Conservation (phyloP, 2,113 vertebrate species). For the Bettongia penicillata region DNA sequence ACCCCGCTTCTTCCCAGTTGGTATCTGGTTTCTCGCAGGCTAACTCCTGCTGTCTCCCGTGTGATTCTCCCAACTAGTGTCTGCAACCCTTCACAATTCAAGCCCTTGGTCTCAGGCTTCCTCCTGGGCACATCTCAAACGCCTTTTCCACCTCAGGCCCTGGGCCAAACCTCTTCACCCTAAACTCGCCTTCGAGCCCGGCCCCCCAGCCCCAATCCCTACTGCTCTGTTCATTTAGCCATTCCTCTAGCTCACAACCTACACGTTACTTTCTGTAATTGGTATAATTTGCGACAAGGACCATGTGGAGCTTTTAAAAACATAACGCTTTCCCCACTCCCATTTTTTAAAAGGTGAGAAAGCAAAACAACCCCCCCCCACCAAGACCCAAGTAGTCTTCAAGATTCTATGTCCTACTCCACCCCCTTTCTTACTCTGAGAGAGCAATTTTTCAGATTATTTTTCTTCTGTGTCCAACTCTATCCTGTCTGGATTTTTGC, state of each 20-base stretch:
- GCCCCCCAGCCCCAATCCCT: constrained; percentile 15
- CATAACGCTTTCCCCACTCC: constrained; percentile 28
- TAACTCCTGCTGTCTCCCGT: background rate
- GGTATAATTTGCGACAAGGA: constrained; percentile 55
- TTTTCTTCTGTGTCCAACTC: background rate
- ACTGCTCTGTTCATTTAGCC: background rate
- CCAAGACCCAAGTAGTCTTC: background rate
- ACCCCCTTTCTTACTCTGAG: background rate
- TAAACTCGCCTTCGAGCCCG: background rate
- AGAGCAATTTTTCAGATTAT: constrained; percentile 45
- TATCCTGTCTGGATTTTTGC: background rate
- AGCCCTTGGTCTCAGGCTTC: background rate
- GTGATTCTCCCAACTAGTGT: background rate
- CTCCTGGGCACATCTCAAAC: background rate
- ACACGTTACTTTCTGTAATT: constrained; percentile 57
- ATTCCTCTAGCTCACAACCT: constrained; percentile 50
- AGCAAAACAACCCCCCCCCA: constrained; percentile 47
- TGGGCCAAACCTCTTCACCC: background rate
- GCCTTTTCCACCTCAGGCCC: background rate
- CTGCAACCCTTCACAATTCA: background rate
- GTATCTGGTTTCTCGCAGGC: background rate
- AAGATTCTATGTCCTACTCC: background rate
- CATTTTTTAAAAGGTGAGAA: constrained; percentile 23
- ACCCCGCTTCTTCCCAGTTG: background rate
- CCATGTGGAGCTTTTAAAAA: constrained; percentile 56